Evolutionary conservation across 2,888 invertebrate species (phyloP).

Genomic region (Cryptophagus acutangulus): DNA sequence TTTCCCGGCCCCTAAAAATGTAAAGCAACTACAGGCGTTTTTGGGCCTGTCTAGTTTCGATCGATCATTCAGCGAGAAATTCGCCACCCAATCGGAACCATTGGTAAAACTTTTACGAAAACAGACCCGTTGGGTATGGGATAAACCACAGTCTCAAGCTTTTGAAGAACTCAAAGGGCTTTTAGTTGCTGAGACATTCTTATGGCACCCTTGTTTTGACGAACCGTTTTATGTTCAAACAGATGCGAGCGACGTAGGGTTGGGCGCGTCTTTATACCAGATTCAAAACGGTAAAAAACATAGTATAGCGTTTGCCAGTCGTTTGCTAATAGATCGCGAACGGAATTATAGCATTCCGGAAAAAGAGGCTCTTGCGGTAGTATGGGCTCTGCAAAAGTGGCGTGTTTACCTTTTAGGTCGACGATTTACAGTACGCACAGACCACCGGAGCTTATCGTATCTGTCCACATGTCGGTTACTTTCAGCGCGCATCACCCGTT

Average conservation of each 20-base stretch:
- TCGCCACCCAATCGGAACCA: slow-evolving; percentile 5
- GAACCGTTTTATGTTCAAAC: slow-evolving; percentile 7
- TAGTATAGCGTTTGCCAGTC: slow-evolving; percentile 5
- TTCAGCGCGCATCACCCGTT: slow-evolving; percentile 23
- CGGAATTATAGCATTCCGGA: slow-evolving; percentile 4
- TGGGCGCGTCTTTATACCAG: slow-evolving; percentile 8
- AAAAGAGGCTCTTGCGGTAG: slow-evolving; percentile 27
- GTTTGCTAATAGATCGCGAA: slow-evolving; percentile 14
- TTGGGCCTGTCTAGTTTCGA: slow-evolving; percentile 12
- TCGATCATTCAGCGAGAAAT: slow-evolving; percentile 7
- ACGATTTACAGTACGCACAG: slow-evolving; percentile 24
- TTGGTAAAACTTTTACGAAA: slow-evolving; percentile 4
- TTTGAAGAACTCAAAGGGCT: slow-evolving; percentile 8
- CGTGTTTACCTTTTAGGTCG: slow-evolving; percentile 24
- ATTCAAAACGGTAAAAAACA: slow-evolving; percentile 4
- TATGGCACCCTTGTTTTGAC: slow-evolving; percentile 7
- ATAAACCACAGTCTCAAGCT: slow-evolving; percentile 1
- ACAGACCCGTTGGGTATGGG: slow-evolving; percentile 3
- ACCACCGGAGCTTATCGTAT: slow-evolving; percentile 28
- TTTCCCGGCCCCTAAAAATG: slow-evolving; percentile 4
- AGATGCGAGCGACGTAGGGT: slow-evolving; percentile 8
- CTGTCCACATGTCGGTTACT: slow-evolving; percentile 24
- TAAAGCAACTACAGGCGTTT: slow-evolving; percentile 7
- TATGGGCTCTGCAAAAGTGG: slow-evolving; percentile 26
- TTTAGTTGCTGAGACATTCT: slow-evolving; percentile 2